Percentiles rank a stretch among this genome's conserved stretches.
These are phyloP conservation scores for Panthera tigris DNA, from an alignment of 2,113 vertebrate genomes.

Conservation along the genomic window DNA sequence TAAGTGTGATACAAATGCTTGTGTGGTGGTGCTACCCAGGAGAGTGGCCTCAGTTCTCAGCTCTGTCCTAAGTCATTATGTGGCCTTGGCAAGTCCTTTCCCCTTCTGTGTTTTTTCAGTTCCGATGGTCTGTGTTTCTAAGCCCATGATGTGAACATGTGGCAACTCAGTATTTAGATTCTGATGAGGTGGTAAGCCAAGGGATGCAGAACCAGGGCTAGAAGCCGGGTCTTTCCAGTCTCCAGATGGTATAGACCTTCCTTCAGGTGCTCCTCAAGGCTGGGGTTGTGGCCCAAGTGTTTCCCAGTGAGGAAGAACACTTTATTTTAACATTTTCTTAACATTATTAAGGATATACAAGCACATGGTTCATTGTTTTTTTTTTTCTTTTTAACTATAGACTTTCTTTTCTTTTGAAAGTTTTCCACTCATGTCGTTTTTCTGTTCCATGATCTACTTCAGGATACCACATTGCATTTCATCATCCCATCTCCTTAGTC, in stretches of 20 bases:
- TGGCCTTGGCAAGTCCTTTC: neutral
- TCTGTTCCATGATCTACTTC: neutral
- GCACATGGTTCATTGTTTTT: neutral
- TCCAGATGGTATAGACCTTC: neutral
- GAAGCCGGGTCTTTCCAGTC: neutral
- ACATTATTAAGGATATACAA: neutral
- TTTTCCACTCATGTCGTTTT: neutral
- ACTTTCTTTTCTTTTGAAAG: neutral
- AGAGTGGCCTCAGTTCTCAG: neutral
- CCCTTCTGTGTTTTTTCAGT: neutral
- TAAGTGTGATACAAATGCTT: neutral
- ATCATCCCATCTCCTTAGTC: neutral
- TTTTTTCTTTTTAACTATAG: neutral
- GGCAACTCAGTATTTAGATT: neutral
- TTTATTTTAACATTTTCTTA: neutral
- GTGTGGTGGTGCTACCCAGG: too few relatives aligned
- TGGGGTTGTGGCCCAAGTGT: neutral
- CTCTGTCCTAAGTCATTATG: neutral
- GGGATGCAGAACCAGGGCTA: neutral
- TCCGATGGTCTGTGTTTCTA: neutral
- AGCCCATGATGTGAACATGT: neutral
- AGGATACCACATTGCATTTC: neutral
- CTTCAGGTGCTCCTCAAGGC: neutral
- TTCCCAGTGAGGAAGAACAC: neutral
- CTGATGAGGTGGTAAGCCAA: neutral